Base-by-base conservation (phyloP, 2,797 vertebrate genomes). In the Channallabes apus region DNA sequence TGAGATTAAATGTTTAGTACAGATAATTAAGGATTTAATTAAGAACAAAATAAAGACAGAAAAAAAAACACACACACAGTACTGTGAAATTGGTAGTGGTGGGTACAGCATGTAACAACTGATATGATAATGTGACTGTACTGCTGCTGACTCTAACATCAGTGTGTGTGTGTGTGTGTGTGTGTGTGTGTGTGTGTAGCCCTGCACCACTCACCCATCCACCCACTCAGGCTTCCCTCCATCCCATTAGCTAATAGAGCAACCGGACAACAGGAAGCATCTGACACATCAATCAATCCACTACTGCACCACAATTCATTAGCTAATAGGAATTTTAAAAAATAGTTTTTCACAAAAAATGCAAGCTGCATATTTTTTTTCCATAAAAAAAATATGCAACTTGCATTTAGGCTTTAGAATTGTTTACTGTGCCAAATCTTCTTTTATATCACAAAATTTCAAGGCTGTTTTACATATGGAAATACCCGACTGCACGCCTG, bases 311-410 rank as follows among this genome's bases (percentile, higher is more conserved):
- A 6, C 54, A 89, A 82, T 88, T 91, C 89, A 88, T 94, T 89
- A 90, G 89, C 91, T 91, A 90, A 93, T 88, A 91, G 90, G 90
- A 90, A 89, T 87, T 82, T 2, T 1, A 87, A 89, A 92, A 18
- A 14, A 64, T 22, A 2, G 6, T 1, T 27, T 38, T 64, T 41
- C 27, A 11, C 35, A 27, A 80, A 62, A 65, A 46, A 32, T 32
- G 32, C 32, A 32, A 32, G 32, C 32, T 32, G 32, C 32, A 32
- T 17, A 41, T 62, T 59, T 61, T 1, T 46, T 41, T 69, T 59
- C 32, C n/a, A 11, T 29, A 22, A 24, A 6, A 32, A 76, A 76
- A 29, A 15, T 69, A 59, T 22, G 20, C 35, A 35, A 17, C 61
- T 64, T 18, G 3, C 32, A 41, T 80, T 64, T 29, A 38, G 9